Evolutionary conservation across 2,888 invertebrate species (phyloP), one percentile per base, ranked within the genome.

Genomic region (Gisinianus flammeolus): DNA sequence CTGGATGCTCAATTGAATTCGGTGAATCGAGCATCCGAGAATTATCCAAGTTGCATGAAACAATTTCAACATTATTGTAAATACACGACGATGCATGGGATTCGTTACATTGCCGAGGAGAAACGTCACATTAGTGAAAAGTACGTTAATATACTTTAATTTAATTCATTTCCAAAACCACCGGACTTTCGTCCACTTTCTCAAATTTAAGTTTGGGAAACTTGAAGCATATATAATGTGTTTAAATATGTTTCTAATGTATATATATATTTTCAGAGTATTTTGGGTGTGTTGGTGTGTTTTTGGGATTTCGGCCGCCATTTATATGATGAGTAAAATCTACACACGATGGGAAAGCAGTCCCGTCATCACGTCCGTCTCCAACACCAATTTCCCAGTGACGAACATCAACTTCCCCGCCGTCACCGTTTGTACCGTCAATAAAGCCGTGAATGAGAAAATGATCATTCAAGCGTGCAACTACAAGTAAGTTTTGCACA

Each of bases 381-480:
- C 81, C 8, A 81, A 81, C 12, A 83, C 84, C 24, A 84, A 84
- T 71, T 82, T 78, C 68, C 84, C 84, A 12, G 84, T 83, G 2
- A 79, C 82, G 0, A 84, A 81, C 67, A 80, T 84, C 5, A 74
- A 80, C n/a, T 83, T 83, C 62, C 83, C 83, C 44, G 82, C 83
- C n/a, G 80, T 81, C 5, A 80, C 80, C n/a, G 71, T 74, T 26
- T 76, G 71, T 58, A 81, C 83, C 0, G 83, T 83, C 0, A 82
- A 83, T 52, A 83, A 83, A 69, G 83, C 83, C 1, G 80, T 80
- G 0, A 71, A 79, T 64, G 79, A 79, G 56, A 79, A 79, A 54
- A 67, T 79, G 75, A 70, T 79, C 31, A 79, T 79, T 33, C 77
- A 77, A 52, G 77, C 76, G 12, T 76, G 76, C 30, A 67, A 76